A percentile compares a stretch with the other conserved stretches of the same genome.
Evolutionary conservation across 2,797 vertebrate genomes (phyloP).

Genomic region (Gymnodraco acuticeps): DNA sequence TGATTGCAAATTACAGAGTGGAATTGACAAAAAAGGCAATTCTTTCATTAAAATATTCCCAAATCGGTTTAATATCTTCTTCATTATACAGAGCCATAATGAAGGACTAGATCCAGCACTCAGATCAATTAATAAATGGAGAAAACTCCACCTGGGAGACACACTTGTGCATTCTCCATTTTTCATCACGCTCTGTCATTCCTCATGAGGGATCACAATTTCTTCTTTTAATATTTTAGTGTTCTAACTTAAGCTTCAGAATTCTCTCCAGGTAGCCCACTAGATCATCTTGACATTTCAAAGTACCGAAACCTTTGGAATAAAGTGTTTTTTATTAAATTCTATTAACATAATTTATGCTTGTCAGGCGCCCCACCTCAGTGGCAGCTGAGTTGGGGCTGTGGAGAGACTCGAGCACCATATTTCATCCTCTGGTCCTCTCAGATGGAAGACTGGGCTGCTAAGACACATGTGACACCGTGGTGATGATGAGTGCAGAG

Average conservation of each 20-base stretch:
- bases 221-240: conserved; percentile 88
- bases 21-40: conserved; percentile 65
- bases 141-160: conserved; percentile 80
- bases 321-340: conserved; percentile 88
- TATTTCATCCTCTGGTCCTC: conserved; percentile 73
- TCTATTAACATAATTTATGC: conserved; percentile 88
- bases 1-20: conserved; percentile 71
- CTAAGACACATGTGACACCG: conserved; percentile 44
- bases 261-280: conserved; percentile 83
- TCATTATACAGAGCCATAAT: conserved; percentile 76
- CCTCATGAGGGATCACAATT: conserved; percentile 78
- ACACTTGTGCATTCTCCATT: conserved; percentile 69
- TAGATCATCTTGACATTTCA: conserved; percentile 87
- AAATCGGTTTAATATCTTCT: conserved; percentile 76
- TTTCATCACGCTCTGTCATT: conserved; percentile 72
- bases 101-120: conserved; percentile 71
- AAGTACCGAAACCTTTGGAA: conserved; percentile 86
- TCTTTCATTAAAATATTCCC: conserved; percentile 78
- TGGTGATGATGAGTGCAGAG: conserved; percentile 54
- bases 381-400: conserved; percentile 60
- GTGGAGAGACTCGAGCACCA: conserved; percentile 48
- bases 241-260: conserved; percentile 84
- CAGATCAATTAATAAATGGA: conserved; percentile 83
- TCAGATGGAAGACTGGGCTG: conserved; percentile 40
- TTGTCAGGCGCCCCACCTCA: conserved; percentile 76